Evolutionary conservation across 2,888 invertebrate genomes (phyloP), one percentile per base, ranked within the genome.

Genomic region (Unio delphinus): DNA sequence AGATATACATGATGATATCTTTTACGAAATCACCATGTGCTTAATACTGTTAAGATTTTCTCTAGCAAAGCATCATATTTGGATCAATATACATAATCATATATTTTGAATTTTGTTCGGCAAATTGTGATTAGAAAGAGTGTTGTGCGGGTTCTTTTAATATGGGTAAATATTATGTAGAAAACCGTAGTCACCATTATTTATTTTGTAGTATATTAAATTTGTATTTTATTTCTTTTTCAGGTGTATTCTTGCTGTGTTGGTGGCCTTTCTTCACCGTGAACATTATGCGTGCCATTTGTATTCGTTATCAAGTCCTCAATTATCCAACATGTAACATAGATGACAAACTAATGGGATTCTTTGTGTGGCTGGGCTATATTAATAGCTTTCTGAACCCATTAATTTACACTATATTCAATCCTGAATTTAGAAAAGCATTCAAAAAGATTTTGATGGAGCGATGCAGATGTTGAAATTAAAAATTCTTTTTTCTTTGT

Each of bases 261-360:
- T 99, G 99, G 99, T 95, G 97, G 75, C 99, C 99, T 57, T 99
- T 99, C 92, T 99, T 99, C 93, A 96, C 97, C 3, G 97, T 98
- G 92, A 98, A 97, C 91, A 96, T 98, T 80, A 93, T 98, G 92
- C 98, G 97, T 89, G 99, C 98, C 17, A 94, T 99, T 90, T 98
- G 98, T 92, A 95, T 95, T 84, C 96, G 87, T n/a, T 88, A 88
- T 75, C 76, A 85, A 66, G 59, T 76, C 54, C 71, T 87, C 61
- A 75, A 79, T 94, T 94, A 78, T 95, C 96, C 0, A 94, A 96
- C 34, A 93, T 97, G 81, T 76, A 81, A 86, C 73, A 76, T 86
- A 20, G 86, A 88, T 64, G 75, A 78, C 3, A 83, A 85, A 56
- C 73, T 88, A 26, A 83, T 88, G 76, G 79, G 83, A 45, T 84